These are phyloP conservation scores for Trichosurus vulpecula DNA, from an alignment of 2,797 vertebrate species.

Conservation along the genomic window DNA sequence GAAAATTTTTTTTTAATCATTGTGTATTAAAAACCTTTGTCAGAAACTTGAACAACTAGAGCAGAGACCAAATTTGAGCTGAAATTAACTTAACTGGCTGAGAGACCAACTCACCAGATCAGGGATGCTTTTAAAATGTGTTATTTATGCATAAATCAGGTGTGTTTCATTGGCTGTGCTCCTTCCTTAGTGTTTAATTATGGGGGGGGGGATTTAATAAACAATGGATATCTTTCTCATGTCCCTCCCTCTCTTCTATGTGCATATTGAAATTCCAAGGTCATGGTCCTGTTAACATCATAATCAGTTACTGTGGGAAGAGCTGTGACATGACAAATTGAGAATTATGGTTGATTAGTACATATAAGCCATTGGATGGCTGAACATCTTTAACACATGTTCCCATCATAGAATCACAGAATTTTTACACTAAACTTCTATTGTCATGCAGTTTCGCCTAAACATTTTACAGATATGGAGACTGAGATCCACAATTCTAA, in stretches of 20 bases:
- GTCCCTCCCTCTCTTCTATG: neutral
- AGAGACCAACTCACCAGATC: constrained; percentile 72
- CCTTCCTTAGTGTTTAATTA: constrained; percentile 68
- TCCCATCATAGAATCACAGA: constrained; percentile 28
- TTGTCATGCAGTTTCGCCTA: neutral
- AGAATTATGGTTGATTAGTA: constrained; percentile 3
- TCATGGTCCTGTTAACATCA: neutral
- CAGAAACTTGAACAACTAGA: constrained; percentile 64
- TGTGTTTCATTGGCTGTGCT: constrained; percentile 63
- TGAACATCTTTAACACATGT: neutral
- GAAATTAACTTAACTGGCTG: constrained; percentile 79
- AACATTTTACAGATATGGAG: constrained; percentile 53
- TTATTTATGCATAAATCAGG: constrained; percentile 70
- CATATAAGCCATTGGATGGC: constrained; percentile 21
- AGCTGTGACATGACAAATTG: constrained; percentile 6
- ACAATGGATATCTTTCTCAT: constrained; percentile 11
- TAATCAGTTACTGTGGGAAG: constrained; percentile 21
- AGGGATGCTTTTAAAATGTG: constrained; percentile 67
- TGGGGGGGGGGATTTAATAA: neutral
- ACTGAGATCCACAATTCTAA: constrained; percentile 13
- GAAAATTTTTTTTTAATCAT: neutral
- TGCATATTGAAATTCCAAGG: neutral
- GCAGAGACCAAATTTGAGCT: constrained; percentile 63
- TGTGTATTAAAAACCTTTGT: constrained; percentile 49
- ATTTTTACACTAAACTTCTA: neutral